Conservation (phyloP, 2,888 invertebrate species). For the Stenchaetothrips biformis region DNA sequence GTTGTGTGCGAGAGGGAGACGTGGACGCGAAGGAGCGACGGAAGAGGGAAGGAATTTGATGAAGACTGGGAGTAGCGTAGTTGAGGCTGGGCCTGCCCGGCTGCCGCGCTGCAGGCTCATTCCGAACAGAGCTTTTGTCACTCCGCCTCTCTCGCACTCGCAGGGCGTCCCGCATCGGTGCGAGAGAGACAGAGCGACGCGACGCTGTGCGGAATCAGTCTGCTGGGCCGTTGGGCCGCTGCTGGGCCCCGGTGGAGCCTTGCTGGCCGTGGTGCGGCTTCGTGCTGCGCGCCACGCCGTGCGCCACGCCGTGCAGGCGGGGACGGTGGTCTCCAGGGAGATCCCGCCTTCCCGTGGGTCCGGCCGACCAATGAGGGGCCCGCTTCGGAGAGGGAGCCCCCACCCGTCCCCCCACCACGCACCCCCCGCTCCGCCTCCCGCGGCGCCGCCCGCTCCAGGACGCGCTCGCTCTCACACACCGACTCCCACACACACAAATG, state of each 20-base stretch:
- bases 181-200: too few relatives aligned
- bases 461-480: neutral
- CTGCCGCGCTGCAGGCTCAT: too few relatives aligned
- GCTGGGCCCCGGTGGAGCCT: slow-evolving; percentile 27
- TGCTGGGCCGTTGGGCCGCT: neutral
- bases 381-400: slow-evolving; percentile 19
- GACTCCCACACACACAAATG: neutral
- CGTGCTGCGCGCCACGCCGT: neutral
- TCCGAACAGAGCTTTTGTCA: too few relatives aligned
- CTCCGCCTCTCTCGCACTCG: too few relatives aligned
- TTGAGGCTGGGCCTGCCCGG: too few relatives aligned
- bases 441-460: neutral
- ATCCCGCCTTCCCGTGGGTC: slow-evolving; percentile 23
- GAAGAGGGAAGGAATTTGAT: neutral
- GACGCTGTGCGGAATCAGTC: too few relatives aligned
- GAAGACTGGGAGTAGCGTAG: neutral
- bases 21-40: neutral
- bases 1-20: neutral
- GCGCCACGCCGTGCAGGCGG: slow-evolving; percentile 25
- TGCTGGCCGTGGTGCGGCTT: slow-evolving; percentile 9
- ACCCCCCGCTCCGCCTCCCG: neutral
- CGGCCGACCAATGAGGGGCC: slow-evolving; percentile 16
- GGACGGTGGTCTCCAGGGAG: slow-evolving; percentile 15
- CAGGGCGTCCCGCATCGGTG: too few relatives aligned
- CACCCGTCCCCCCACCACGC: slow-evolving; percentile 11